Percentiles rank a stretch among this genome's conserved stretches.
These are phyloP conservation scores for Corythoichthys intestinalis DNA, from an alignment of 2,113 vertebrate species.

Conservation along the genomic window DNA sequence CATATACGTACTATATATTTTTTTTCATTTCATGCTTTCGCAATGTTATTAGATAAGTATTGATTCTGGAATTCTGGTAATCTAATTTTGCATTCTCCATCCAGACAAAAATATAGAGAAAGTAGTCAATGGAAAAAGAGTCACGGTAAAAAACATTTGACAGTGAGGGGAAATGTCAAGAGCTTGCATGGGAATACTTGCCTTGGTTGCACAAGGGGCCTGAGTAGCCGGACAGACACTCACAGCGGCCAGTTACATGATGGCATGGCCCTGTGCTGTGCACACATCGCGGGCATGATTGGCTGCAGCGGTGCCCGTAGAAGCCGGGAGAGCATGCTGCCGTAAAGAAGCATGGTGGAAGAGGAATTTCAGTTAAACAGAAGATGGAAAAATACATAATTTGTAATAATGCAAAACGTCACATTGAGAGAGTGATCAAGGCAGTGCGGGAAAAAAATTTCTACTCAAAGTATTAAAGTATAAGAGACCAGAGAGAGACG, in stretches of 20 bases:
- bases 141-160: constrained; percentile 25
- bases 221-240: constrained; percentile 89
- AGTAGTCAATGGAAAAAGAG: constrained; percentile 10
- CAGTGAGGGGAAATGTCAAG: constrained; percentile 23
- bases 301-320: constrained; percentile 88
- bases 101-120: neutral
- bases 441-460: constrained; percentile 29
- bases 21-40: neutral
- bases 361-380: constrained; percentile 24
- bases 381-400: constrained; percentile 36
- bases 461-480: constrained; percentile 32
- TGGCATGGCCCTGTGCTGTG: constrained; percentile 92
- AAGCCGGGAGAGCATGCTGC: constrained; percentile 91
- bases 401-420: constrained; percentile 42
- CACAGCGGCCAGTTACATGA: constrained; percentile 87
- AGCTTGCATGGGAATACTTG: constrained; percentile 56
- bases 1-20: neutral
- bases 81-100: constrained; percentile 5
- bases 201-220: constrained; percentile 95
- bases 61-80: neutral
- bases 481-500: constrained; percentile 27
- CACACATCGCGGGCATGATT: constrained; percentile 89
- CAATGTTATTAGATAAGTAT: neutral
- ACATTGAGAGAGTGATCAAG: constrained; percentile 44
- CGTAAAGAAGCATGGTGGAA: constrained; percentile 21